Conservation (phyloP, 2,797 vertebrate genomes). For the Carcharodon carcharias region DNA sequence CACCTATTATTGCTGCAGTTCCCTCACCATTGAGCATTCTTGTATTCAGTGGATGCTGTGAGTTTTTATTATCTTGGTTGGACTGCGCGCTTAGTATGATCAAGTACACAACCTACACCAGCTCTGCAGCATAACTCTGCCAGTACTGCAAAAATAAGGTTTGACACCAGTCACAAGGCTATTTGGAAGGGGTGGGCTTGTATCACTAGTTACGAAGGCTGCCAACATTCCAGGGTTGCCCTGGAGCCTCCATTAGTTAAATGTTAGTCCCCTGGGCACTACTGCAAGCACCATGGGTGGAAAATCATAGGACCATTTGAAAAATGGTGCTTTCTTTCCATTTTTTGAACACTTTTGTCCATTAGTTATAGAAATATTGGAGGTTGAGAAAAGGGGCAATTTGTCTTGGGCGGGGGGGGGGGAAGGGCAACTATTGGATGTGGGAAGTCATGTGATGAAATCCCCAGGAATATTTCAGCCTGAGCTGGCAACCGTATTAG, state of each 20-base stretch:
- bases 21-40: background rate
- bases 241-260: background rate
- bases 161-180: no score
- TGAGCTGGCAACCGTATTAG: background rate
- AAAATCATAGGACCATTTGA: background rate
- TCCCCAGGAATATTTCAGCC: background rate
- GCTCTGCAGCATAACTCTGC: background rate
- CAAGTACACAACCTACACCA: background rate
- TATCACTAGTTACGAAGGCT: background rate
- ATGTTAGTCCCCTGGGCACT: background rate
- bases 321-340: background rate
- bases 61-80: background rate
- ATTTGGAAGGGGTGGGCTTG: no score
- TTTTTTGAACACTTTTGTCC: background rate
- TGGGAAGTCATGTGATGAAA: background rate
- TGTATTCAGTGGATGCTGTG: background rate
- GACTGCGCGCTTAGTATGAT: background rate
- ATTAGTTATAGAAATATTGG: background rate
- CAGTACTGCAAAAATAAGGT: no score
- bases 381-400: background rate
- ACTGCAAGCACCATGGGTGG: no score
- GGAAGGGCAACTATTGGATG: background rate
- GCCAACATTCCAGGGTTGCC: background rate
- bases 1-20: slow-evolving; percentile 4
- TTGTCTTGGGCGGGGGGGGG: no score